Conservation (phyloP, 2,888 invertebrate species). For the Nephrotoma appendiculata region DNA sequence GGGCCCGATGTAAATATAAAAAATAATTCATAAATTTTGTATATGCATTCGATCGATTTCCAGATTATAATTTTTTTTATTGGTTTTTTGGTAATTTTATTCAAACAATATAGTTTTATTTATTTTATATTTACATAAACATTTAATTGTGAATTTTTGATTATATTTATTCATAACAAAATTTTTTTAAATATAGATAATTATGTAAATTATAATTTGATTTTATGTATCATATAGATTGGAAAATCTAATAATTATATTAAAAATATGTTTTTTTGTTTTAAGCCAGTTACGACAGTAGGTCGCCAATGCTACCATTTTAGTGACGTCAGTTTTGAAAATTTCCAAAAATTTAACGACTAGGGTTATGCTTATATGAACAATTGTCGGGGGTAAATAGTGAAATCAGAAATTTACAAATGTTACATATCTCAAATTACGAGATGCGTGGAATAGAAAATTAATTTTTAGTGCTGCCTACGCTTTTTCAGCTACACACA, state of each 20-base stretch:
- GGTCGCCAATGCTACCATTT: too few relatives aligned
- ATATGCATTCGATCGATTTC: neutral
- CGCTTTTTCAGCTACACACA: too few relatives aligned
- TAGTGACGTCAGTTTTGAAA: too few relatives aligned
- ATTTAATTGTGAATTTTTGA: neutral
- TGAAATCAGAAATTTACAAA: too few relatives aligned
- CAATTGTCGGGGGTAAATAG: too few relatives aligned
- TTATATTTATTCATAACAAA: neutral
- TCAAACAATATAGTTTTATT: neutral
- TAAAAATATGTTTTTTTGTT: neutral
- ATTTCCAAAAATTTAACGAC: too few relatives aligned
- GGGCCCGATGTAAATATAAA: neutral
- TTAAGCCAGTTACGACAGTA: neutral
- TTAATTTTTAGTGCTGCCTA: too few relatives aligned
- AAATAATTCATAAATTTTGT: neutral
- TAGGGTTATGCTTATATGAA: too few relatives aligned
- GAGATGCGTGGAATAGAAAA: too few relatives aligned
- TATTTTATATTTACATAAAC: neutral
- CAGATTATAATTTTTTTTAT: neutral
- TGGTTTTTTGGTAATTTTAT: neutral
- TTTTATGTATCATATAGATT: neutral
- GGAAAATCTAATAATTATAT: neutral
- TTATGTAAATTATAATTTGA: neutral
- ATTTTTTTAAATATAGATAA: neutral
- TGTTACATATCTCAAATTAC: too few relatives aligned